These are phyloP conservation scores for Metopolophium dirhodum DNA, from an alignment of 1,140 invertebrate genomes.

Conservation along the genomic window DNA sequence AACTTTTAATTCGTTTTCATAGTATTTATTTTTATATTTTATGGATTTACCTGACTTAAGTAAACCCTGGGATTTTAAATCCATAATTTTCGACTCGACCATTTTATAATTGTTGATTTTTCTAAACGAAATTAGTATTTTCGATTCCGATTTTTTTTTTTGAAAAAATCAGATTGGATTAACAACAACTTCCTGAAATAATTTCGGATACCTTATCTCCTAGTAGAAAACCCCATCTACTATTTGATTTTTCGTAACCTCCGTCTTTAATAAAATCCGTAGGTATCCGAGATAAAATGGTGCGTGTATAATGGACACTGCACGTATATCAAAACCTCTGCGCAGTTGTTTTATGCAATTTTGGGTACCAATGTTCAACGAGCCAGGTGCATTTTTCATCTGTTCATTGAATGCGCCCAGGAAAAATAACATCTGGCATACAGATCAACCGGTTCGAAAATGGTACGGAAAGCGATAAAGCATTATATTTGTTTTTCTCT, in stretches of 20 bases:
- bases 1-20: no score
- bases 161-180: not conserved
- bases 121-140: not conserved
- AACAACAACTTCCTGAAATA: not conserved
- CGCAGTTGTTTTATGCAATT: slow-evolving; percentile 1
- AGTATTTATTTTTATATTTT: not conserved
- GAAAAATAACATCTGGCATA: slow-evolving; percentile 35
- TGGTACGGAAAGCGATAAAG: not conserved
- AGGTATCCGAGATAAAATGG: not conserved
- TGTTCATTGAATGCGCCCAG: not conserved
- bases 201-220: no score
- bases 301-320: not conserved
- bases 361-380: slow-evolving; percentile 35
- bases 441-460: slow-evolving; percentile 6
- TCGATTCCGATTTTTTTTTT: not conserved
- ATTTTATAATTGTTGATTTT: not conserved
- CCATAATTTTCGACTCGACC: not conserved
- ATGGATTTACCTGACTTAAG: not conserved
- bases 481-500: not conserved
- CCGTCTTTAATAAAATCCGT: not conserved
- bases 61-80: not conserved
- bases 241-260: not conserved
- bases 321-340: not conserved
- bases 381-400: slow-evolving; percentile 38
- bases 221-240: no score